phyloP scores from a whole-genome alignment of 2,113 vertebrate species.

The Stegostoma tigrinum region DNA sequence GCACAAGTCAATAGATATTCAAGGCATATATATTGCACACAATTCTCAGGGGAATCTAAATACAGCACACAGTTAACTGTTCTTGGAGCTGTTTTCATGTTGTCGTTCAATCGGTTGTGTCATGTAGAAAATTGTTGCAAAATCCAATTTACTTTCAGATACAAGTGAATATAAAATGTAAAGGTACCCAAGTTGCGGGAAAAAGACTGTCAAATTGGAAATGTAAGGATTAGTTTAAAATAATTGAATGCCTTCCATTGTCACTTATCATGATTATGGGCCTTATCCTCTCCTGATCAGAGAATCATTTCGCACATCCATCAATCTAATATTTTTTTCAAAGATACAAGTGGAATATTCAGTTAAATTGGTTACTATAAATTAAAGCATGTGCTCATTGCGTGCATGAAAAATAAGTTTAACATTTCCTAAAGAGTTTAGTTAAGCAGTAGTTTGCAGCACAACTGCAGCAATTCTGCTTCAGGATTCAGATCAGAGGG shows the following conservation, averaged over 20 bases:
- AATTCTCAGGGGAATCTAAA: not conserved
- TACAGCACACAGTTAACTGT: not conserved
- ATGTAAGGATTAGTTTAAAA: not conserved
- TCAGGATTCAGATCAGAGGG: not conserved
- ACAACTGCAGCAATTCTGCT: not conserved
- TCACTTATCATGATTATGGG: not conserved
- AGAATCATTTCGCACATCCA: not conserved
- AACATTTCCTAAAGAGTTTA: not conserved
- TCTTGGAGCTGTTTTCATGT: not conserved
- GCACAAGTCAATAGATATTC: not conserved
- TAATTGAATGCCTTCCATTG: not conserved
- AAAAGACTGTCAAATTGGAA: not conserved
- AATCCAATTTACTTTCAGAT: not conserved
- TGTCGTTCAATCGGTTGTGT: not conserved
- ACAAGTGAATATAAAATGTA: not conserved
- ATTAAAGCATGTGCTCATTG: not conserved
- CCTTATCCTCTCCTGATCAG: not conserved
- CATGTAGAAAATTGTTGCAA: not conserved
- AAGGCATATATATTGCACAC: not conserved
- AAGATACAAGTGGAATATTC: not conserved
- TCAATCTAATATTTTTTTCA: not conserved
- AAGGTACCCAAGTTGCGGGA: not conserved
- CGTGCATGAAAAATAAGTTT: too few species aligned
- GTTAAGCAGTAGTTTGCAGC: not conserved
- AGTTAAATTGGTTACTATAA: not conserved